A percentile compares a stretch with the other conserved stretches of the same genome.
These are phyloP conservation scores for Pangasius djambal DNA, from an alignment of 2,797 vertebrate species.

Conservation along the genomic window DNA sequence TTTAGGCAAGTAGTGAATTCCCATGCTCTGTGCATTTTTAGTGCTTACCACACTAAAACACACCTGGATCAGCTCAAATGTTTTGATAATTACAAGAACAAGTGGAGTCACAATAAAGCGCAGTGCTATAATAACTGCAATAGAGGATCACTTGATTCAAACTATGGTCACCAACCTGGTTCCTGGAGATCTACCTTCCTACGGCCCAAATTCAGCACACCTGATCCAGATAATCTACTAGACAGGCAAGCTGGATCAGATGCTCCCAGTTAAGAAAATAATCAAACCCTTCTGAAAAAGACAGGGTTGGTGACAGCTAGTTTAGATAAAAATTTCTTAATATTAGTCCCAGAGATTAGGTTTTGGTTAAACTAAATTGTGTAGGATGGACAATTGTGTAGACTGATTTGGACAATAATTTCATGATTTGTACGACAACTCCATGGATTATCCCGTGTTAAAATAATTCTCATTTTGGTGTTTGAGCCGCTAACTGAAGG, in stretches of 20 bases:
- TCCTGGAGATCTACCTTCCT: background rate
- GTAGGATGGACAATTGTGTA: background rate
- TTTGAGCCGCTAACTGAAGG: background rate
- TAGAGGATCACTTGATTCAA: background rate
- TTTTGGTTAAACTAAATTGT: background rate
- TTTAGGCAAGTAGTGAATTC: background rate
- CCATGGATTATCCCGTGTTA: background rate
- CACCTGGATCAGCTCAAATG: background rate
- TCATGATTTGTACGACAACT: background rate
- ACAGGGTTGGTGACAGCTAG: background rate
- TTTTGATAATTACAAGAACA: background rate
- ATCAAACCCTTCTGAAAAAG: background rate
- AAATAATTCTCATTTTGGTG: background rate
- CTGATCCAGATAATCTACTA: background rate
- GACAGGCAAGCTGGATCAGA: background rate
- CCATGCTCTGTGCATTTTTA: background rate
- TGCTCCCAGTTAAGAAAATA: background rate
- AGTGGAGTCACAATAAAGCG: background rate
- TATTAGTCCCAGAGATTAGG: constrained; percentile 2
- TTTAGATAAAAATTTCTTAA: background rate
- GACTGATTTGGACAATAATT: background rate
- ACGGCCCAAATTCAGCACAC: background rate
- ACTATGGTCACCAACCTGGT: background rate
- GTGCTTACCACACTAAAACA: background rate
- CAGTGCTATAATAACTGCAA: background rate